Evolutionary conservation across 2,797 vertebrate species (phyloP).

Genomic region (Fistularia commersonii): DNA sequence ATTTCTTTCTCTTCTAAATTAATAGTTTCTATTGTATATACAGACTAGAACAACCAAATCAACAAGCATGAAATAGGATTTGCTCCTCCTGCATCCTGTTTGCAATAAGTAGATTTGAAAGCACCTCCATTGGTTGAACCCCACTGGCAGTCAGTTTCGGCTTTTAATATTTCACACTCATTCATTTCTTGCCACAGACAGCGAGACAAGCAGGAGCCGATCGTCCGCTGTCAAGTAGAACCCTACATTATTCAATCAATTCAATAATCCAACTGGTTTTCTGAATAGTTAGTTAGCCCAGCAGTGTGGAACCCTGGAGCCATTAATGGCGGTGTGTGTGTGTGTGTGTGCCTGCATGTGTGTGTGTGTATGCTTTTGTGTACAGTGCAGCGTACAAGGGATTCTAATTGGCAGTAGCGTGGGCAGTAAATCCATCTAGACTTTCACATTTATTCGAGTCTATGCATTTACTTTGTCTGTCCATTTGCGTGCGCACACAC

Average conservation of each 20-base stretch:
- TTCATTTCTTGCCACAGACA: conserved; percentile 46
- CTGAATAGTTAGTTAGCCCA: conserved; percentile 23
- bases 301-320: conserved; percentile 33
- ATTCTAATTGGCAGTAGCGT: conserved; percentile 32
- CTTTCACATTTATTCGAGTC: not conserved
- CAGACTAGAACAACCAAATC: not conserved
- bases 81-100: conserved; percentile 2
- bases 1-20: too few species aligned
- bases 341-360: conserved; percentile 4
- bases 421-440: conserved; percentile 5
- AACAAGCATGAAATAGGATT: conserved; percentile 5
- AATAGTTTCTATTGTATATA: too few species aligned
- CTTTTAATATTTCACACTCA: conserved; percentile 63
- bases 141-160: conserved; percentile 7
- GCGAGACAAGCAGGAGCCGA: conserved; percentile 44
- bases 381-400: not conserved
- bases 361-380: conserved; percentile 1
- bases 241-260: conserved; percentile 55
- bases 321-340: conserved; percentile 1
- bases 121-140: conserved; percentile 4
- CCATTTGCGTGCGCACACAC: not conserved
- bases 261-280: conserved; percentile 42
- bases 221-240: conserved; percentile 19
- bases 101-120: conserved; percentile 17
- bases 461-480: not conserved